Conservation (phyloP, 2,888 invertebrate species). For the Nomada fucata region DNA sequence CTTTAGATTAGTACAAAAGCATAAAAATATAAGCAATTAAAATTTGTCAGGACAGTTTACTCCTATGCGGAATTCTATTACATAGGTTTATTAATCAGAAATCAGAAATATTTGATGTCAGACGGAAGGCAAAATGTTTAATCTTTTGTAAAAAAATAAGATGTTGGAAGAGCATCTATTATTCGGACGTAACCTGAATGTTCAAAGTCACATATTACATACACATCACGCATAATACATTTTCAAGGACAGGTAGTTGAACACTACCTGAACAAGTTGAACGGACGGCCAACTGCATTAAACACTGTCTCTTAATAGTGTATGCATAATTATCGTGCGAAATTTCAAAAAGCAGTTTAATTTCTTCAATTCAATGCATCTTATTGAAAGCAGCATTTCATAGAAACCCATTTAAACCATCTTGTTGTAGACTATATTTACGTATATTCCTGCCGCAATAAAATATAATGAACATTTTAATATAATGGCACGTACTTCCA, state of each 20-base stretch:
- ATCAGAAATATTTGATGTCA: background rate
- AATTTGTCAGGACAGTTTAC: background rate
- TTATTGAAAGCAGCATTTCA: too few relatives aligned
- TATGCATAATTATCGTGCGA: background rate
- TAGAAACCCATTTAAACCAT: too few relatives aligned
- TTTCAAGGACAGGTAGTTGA: background rate
- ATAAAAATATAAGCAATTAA: background rate
- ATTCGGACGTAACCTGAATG: constrained; percentile 35
- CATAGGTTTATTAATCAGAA: background rate
- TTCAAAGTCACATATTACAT: constrained; percentile 14
- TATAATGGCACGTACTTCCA: too few relatives aligned
- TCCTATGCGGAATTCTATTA: too few relatives aligned
- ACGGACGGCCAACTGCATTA: background rate
- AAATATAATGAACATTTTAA: too few relatives aligned
- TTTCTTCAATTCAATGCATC: too few relatives aligned
- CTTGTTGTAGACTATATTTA: too few relatives aligned
- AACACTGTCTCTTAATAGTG: background rate
- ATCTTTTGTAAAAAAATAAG: background rate
- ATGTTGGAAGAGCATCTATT: constrained; percentile 17
- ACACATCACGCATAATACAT: constrained; percentile 8
- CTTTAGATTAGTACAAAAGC: too few relatives aligned
- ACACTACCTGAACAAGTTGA: too few relatives aligned
- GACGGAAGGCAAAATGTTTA: background rate
- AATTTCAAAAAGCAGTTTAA: too few relatives aligned
- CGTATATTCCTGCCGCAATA: too few relatives aligned